Conservation (phyloP, 1,140 invertebrate species). For the Bilobella aurantiaca region DNA sequence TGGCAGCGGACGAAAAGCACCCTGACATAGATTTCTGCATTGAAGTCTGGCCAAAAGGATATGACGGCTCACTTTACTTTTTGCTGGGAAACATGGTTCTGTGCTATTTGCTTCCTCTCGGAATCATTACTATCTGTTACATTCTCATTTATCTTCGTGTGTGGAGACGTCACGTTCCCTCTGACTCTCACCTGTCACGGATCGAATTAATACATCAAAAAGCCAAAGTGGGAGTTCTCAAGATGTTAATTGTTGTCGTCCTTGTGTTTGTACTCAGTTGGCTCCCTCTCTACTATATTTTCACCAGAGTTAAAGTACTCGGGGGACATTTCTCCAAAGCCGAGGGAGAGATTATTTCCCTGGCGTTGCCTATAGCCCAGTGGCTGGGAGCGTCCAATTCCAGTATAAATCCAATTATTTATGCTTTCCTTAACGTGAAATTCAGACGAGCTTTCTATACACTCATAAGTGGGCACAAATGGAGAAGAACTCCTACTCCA, state of each 20-base stretch:
- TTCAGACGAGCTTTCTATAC: constrained; percentile 50
- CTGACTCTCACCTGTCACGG: constrained; percentile 33
- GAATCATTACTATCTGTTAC: constrained; percentile 49
- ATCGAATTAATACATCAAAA: constrained; percentile 28
- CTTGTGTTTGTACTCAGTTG: constrained; percentile 54
- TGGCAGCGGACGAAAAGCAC: constrained; percentile 35
- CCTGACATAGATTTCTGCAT: constrained; percentile 41
- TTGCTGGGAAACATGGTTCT: constrained; percentile 49
- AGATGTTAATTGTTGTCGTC: constrained; percentile 55
- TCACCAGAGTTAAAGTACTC: constrained; percentile 44
- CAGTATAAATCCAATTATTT: constrained; percentile 48
- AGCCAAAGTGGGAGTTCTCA: constrained; percentile 46
- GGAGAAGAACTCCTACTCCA: no score
- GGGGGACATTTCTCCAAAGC: constrained; percentile 29
- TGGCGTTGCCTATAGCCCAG: constrained; percentile 50
- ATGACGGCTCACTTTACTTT: constrained; percentile 42
- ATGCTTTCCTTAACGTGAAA: constrained; percentile 56
- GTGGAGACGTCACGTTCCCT: constrained; percentile 36
- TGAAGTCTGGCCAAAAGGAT: constrained; percentile 43
- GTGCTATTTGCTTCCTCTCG: constrained; percentile 47
- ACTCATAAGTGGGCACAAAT: no score
- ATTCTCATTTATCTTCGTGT: constrained; percentile 45
- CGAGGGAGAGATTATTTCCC: constrained; percentile 40
- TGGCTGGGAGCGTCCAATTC: constrained; percentile 52
- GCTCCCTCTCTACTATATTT: constrained; percentile 52